These are phyloP conservation scores for Crambe crambe DNA, from an alignment of 37 sponge, comb jelly and placozoan genomes.

Conservation along the genomic window DNA sequence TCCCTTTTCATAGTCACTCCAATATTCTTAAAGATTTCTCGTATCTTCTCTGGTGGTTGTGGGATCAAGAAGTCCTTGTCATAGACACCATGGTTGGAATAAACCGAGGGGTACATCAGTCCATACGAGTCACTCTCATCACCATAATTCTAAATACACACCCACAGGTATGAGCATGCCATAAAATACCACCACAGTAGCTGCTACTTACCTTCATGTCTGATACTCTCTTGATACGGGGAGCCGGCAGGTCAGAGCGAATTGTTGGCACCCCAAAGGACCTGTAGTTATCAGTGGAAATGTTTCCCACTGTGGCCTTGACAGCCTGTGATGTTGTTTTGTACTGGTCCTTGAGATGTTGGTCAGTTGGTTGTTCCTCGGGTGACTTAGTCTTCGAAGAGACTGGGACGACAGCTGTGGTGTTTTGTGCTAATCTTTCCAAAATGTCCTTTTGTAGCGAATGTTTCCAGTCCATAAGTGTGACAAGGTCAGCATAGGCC, in stretches of 20 bases:
- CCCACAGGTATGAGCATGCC: not conserved
- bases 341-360: slow-evolving; percentile 28
- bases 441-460: slow-evolving; percentile 9
- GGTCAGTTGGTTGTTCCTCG: too few relatives aligned
- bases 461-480: slow-evolving; percentile 91
- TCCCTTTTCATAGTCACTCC: slow-evolving; percentile 81
- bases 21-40: slow-evolving; percentile 69
- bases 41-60: slow-evolving; percentile 58
- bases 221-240: slow-evolving; percentile 82
- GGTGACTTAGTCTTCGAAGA: too few relatives aligned
- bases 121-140: slow-evolving; percentile 96
- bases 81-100: slow-evolving; percentile 80
- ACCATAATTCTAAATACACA: slow-evolving; percentile 95
- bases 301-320: slow-evolving; percentile 71
- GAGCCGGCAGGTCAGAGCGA: slow-evolving; percentile 89
- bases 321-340: slow-evolving; percentile 82
- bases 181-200: not conserved
- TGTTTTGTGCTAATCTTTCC: not conserved
- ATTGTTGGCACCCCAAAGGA: slow-evolving; percentile 95
- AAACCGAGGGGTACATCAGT: slow-evolving; percentile 91
- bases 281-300: slow-evolving; percentile 50
- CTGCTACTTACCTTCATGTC: slow-evolving; percentile 72
- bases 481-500: slow-evolving; percentile 50
- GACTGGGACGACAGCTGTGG: not conserved
- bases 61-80: slow-evolving; percentile 92